Evolutionary conservation across 2,797 vertebrate genomes (phyloP), one percentile per base, ranked within the genome.

Genomic region (Acridotheres tristis): DNA sequence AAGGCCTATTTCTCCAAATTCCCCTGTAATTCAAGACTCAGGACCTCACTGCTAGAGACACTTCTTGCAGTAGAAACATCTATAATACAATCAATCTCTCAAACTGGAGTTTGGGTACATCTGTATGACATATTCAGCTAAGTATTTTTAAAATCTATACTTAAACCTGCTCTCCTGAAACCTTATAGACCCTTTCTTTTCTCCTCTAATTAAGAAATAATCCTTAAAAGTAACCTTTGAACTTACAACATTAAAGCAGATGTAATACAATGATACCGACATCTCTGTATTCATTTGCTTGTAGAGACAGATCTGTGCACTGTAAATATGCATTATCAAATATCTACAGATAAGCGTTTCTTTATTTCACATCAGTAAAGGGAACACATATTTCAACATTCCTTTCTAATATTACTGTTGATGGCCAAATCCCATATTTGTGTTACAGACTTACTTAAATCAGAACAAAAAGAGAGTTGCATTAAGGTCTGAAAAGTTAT

Each of bases 401-500:
- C 79, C 65, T 96, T 89, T 97, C 65, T 74, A 62, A 86, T 90
- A 93, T 88, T 85, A 96, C 63, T 91, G 90, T 87, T 32, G 36
- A 95, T 5, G 48, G 63, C 55, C 54, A 96, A 90, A 95, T 96
- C 78, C 88, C 65, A 66, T 93, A 63, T 92, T 94, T 94, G 86
- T 8, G 21, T 86, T 94, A 94, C 62, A 80, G 77, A 75, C 55
- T 81, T 74, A 91, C 57, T 82, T 87, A 96, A 92, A 77, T 67
- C 66, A 96, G 94, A 94, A 90, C 68, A 96, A 96, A 97, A 96
- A 90, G 48, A 93, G 68, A 93, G 50, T 55, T 94, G 55, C 85
- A 96, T 94, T 96, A 93, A 85, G 69, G 62, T 85, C 42, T 96
- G 85, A 87, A 97, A 93, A 96, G 90, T 81, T 96, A 93, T 75